Evolutionary conservation across 2,888 invertebrate species (phyloP).

Genomic region (Drosophila barbarae): DNA sequence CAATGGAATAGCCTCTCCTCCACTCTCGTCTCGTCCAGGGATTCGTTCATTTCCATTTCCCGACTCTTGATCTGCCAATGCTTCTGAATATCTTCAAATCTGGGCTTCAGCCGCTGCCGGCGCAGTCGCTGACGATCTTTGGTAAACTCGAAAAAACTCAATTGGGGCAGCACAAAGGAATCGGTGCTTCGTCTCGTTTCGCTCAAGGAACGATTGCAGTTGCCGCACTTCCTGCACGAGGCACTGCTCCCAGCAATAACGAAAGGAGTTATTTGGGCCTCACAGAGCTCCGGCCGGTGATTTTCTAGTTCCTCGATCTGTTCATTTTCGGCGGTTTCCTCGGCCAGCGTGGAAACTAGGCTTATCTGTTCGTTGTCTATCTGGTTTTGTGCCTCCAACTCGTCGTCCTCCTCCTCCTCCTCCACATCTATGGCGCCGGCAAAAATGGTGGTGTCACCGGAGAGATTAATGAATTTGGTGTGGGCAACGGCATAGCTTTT

Average conservation of each 20-base stretch:
- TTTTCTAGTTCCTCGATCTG: constrained; percentile 32
- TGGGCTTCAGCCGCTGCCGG: constrained; percentile 46
- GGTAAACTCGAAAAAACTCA: constrained; percentile 22
- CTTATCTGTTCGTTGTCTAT: constrained; percentile 61
- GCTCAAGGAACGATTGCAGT: constrained; percentile 53
- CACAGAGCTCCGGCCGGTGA: constrained; percentile 31
- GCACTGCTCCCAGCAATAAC: constrained; percentile 29
- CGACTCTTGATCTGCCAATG: constrained; percentile 50
- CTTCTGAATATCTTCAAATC: constrained; percentile 51
- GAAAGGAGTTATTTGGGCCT: constrained; percentile 21
- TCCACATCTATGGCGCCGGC: constrained; percentile 11
- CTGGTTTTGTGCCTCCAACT: constrained; percentile 5
- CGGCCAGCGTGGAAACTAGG: constrained; percentile 60
- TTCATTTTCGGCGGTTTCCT: constrained; percentile 38
- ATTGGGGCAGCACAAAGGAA: constrained; percentile 56
- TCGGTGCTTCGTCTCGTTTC: constrained; percentile 28
- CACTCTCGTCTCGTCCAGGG: constrained; percentile 5
- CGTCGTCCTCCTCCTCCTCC: not conserved
- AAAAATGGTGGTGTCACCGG: constrained; percentile 52
- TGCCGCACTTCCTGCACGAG: constrained; percentile 59
- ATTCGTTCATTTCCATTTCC: constrained; percentile 9
- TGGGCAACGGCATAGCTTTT: constrained; percentile 33
- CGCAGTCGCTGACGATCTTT: constrained; percentile 46
- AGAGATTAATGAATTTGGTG: constrained; percentile 46
- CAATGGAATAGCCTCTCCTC: not conserved